These are phyloP conservation scores for Saguinus imperator DNA, from an alignment of 2,113 vertebrate species.

Conservation along the genomic window DNA sequence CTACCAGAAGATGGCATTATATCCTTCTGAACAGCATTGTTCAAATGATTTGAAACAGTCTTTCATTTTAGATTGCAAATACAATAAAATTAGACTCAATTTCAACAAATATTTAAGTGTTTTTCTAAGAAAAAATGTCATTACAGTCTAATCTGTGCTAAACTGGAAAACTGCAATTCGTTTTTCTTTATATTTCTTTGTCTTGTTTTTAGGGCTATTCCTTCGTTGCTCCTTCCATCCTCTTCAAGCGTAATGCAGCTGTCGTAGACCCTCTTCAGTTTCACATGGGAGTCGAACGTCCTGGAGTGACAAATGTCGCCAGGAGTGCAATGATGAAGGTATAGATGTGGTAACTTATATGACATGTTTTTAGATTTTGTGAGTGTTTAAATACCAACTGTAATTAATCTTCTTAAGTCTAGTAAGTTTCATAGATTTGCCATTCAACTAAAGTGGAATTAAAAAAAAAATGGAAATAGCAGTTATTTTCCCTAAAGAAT, in stretches of 20 bases:
- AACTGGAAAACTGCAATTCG: not conserved
- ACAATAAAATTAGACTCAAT: not conserved
- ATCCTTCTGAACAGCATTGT: constrained; percentile 55
- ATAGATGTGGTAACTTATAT: not conserved
- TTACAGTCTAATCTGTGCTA: not conserved
- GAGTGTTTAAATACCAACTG: not conserved
- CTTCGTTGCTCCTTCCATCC: constrained; percentile 97
- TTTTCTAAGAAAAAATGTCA: not conserved
- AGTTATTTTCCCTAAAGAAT: constrained; percentile 4
- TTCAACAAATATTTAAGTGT: not conserved
- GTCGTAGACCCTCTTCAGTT: constrained; percentile 92
- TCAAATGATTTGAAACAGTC: not conserved
- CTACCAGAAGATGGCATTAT: constrained; percentile 63
- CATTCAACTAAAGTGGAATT: not conserved
- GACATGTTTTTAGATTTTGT: not conserved
- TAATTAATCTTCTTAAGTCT: not conserved
- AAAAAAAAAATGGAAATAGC: constrained; percentile 32
- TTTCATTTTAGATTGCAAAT: constrained; percentile 27
- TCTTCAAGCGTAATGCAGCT: constrained; percentile 97
- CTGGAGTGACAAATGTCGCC: constrained; percentile 91
- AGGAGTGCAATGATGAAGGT: constrained; percentile 99
- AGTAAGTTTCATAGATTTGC: not conserved
- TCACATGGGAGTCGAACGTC: constrained; percentile 90
- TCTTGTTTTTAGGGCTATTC: constrained; percentile 91
- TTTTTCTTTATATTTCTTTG: not conserved